phyloP scores from a whole-genome alignment of 2,797 vertebrate genomes.

The Sebastes paucispinis region DNA sequence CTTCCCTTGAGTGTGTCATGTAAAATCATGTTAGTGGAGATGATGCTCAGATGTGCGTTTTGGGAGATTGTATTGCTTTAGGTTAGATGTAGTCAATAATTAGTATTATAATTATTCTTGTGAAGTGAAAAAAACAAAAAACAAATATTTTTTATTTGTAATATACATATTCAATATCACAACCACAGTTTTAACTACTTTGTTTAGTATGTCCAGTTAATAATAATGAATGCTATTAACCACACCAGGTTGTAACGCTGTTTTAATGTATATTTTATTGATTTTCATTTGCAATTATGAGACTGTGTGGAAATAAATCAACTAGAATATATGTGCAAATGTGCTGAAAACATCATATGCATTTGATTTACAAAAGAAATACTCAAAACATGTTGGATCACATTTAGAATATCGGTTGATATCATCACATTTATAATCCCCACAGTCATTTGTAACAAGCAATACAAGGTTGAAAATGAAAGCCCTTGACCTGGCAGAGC shows the following conservation, averaged over 20 bases:
- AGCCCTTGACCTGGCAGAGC: neutral
- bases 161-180: neutral
- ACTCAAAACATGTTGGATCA: neutral
- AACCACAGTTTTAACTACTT: neutral
- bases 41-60: neutral
- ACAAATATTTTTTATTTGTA: neutral
- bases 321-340: neutral
- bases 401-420: neutral
- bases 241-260: neutral
- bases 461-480: neutral
- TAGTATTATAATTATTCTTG: neutral
- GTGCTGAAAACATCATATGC: neutral
- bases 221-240: neutral
- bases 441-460: neutral
- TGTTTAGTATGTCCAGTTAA: neutral
- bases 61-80: neutral
- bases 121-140: neutral
- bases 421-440: neutral
- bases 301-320: neutral
- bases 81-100: neutral
- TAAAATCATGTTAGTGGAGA: slow-evolving; percentile 4
- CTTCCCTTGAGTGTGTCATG: neutral
- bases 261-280: neutral
- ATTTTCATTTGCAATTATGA: neutral
- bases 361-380: neutral